Evolutionary conservation across 37 sponge, comb jelly and placozoan species (phyloP).

Genomic region (Tethya wilhelma): DNA sequence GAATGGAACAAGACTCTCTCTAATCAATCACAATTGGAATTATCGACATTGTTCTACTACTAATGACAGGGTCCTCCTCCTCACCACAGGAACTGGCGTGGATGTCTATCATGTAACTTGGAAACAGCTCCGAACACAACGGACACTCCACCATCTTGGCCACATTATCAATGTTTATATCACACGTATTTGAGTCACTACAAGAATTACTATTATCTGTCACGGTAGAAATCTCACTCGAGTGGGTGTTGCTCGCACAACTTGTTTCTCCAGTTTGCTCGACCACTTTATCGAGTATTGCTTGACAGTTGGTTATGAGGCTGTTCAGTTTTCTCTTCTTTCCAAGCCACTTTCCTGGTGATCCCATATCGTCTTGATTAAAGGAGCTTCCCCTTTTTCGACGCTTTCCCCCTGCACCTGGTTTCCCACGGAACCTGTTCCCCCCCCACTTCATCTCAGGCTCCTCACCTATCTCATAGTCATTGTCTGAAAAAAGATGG

Average conservation of each 20-base stretch:
- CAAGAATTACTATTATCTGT: neutral
- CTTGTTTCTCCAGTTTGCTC: neutral
- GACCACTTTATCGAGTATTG: slow-evolving; percentile 13
- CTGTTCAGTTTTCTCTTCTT: slow-evolving; percentile 42
- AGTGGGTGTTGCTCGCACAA: neutral
- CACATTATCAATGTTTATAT: neutral
- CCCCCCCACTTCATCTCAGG: slow-evolving; percentile 15
- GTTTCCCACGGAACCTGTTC: neutral
- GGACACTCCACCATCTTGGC: slow-evolving; percentile 42
- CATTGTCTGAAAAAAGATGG: slow-evolving; percentile 25
- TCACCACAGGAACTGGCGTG: slow-evolving; percentile 56
- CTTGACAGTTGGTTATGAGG: slow-evolving; percentile 11
- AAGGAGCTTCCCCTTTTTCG: neutral
- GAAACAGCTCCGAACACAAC: slow-evolving; percentile 27
- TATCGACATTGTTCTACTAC: neutral
- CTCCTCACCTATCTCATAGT: slow-evolving; percentile 61
- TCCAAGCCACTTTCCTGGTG: slow-evolving; percentile 23
- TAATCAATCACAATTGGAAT: neutral
- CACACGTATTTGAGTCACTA: neutral
- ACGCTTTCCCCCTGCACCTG: neutral
- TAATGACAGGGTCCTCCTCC: neutral
- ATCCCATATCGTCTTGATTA: neutral
- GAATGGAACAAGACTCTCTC: neutral
- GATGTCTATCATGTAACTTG: slow-evolving; percentile 48
- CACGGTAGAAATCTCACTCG: neutral